phyloP scores from a whole-genome alignment of 2,113 vertebrate species.

The Amblyornis subalaris region DNA sequence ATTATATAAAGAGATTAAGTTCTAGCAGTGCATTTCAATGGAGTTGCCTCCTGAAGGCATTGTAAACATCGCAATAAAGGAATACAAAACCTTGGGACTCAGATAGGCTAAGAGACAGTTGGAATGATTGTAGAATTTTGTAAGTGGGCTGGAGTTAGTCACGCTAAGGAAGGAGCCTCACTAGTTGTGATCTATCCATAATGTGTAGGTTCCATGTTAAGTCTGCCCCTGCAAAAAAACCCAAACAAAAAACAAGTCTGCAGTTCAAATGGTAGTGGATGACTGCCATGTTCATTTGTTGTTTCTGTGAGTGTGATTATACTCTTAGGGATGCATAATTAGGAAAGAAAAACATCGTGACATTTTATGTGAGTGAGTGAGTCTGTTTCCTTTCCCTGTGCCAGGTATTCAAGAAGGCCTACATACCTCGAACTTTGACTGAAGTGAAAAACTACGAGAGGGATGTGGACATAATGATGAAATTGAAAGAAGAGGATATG shows the following conservation, averaged over 20 bases:
- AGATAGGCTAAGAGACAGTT: neutral
- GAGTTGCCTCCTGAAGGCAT: neutral
- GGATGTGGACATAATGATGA: conserved; percentile 85
- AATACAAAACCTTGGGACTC: neutral
- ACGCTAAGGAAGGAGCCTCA: neutral
- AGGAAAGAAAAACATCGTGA: neutral
- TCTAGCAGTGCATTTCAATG: neutral
- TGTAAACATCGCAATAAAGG: neutral
- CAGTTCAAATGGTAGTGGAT: neutral
- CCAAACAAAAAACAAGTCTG: neutral
- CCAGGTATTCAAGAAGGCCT: conserved; percentile 94
- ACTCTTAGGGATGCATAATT: neutral
- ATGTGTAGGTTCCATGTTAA: neutral
- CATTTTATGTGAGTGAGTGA: neutral
- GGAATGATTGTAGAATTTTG: neutral
- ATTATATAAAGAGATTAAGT: neutral
- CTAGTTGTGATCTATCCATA: neutral
- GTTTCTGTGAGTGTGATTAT: neutral
- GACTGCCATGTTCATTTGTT: neutral
- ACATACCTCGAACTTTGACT: conserved; percentile 91
- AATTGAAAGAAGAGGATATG: conserved; percentile 78
- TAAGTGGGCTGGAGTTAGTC: neutral
- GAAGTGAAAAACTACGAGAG: conserved; percentile 91
- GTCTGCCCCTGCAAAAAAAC: neutral
- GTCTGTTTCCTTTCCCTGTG: neutral